Percentiles rank a stretch among this genome's conserved stretches.
Conservation (phyloP, 2,113 vertebrate species). For the Pontoporia blainvillei region DNA sequence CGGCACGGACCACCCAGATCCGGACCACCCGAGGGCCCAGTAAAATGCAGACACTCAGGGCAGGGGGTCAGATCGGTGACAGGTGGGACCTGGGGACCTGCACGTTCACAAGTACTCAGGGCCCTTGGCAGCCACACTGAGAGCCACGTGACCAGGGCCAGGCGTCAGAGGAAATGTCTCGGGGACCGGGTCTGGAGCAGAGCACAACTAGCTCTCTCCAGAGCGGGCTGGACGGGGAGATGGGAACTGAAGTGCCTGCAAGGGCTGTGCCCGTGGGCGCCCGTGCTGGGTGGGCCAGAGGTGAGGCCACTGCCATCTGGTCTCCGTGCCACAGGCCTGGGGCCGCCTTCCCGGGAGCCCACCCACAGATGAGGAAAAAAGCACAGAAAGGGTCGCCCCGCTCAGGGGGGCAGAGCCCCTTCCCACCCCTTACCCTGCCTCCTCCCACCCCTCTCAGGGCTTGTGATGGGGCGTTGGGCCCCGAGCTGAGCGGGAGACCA, state of each 20-base stretch:
- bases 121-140: too few relatives aligned
- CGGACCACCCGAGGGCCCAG: not conserved
- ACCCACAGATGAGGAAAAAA: not conserved
- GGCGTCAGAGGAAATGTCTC: not conserved
- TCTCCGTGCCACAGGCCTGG: too few relatives aligned
- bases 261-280: not conserved
- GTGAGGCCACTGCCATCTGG: accelerated
- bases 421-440: not conserved
- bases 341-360: not conserved
- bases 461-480: accelerated
- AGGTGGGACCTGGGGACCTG: not conserved
- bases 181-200: not conserved
- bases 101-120: not conserved
- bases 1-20: not conserved
- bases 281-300: accelerated
- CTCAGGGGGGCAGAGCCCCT: too few relatives aligned
- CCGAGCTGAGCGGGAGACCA: not conserved
- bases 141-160: not conserved
- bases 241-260: not conserved
- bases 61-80: accelerated
- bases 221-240: too few relatives aligned
- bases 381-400: not conserved
- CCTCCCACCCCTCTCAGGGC: not conserved
- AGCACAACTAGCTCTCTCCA: not conserved
- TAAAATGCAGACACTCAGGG: not conserved